Base-by-base conservation (phyloP, 2,888 invertebrate genomes). In the Subacronicta megacephala region DNA sequence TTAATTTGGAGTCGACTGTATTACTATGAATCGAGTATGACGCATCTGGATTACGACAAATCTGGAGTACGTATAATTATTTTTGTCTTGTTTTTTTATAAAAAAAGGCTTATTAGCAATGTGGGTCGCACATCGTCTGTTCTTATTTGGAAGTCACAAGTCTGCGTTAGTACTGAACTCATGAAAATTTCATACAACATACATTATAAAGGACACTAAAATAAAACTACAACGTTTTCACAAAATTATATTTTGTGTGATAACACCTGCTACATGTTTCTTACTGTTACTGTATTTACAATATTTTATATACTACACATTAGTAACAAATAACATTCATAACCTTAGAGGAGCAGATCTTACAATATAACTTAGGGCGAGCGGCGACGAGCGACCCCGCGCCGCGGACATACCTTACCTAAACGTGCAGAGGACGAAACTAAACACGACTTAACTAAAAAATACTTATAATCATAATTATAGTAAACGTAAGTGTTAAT, bases 231-330 rank as follows among this genome's bases (percentile, higher is more conserved):
- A 67, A 1, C 33, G 86, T 89, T 91, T 92, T 93, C 94, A 94
- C 94, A 94, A 94, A 94, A 94, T 94, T 94, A 94, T 94, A 94
- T 94, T 94, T 94, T 94, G 94, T 94, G 94, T 94, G 84, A 94
- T 94, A 94, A 94, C 94, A 94, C 94, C 93, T 92, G 93, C 94
- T 94, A 94, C 94, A 94, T 87, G 90, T 92, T 83, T 75, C 91
- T 91, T 93, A 93, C 77, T 84, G 86, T 90, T 90, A 92, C 83
- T 84, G 77, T 94, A 94, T 93, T 90, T 94, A 93, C 93, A 94
- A 93, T 93, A 94, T 90, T 89, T 88, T 83, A 90, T 92, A 92
- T 90, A 83, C 92, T 94, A 94, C 92, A 93, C 92, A 93, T 94
- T 93, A 94, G 94, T 94, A 94, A 94, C 94, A 94, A 93, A 88